These are phyloP conservation scores for Perdita meconis DNA, from an alignment of 2,888 invertebrate genomes.

Conservation along the genomic window DNA sequence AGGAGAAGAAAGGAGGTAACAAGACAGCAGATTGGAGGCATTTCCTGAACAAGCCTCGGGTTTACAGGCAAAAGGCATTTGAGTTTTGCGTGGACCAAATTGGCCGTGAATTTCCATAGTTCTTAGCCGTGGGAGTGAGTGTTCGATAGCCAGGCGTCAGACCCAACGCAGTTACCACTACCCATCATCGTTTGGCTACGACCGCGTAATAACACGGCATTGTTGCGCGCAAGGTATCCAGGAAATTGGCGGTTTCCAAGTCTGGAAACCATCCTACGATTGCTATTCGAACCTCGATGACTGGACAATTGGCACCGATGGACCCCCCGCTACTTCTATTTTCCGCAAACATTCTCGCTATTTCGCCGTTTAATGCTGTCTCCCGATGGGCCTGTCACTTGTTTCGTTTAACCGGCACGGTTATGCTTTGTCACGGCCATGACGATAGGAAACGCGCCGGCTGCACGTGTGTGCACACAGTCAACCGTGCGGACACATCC, in stretches of 20 bases:
- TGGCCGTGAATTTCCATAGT: slow-evolving; percentile 21
- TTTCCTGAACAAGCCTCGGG: neutral
- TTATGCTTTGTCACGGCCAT: slow-evolving; percentile 29
- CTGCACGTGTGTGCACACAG: slow-evolving; percentile 24
- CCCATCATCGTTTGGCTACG: slow-evolving; percentile 45
- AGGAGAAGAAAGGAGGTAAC: neutral
- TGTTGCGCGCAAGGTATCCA: slow-evolving; percentile 53
- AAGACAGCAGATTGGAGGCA: neutral
- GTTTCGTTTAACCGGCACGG: slow-evolving; percentile 28
- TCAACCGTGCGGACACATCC: slow-evolving; percentile 23
- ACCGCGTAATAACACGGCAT: slow-evolving; percentile 61
- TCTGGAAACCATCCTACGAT: slow-evolving; percentile 45
- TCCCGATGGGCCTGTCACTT: slow-evolving; percentile 19
- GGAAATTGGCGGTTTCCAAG: slow-evolving; percentile 56
- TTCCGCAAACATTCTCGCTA: slow-evolving; percentile 25
- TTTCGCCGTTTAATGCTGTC: slow-evolving; percentile 19
- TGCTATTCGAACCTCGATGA: slow-evolving; percentile 54
- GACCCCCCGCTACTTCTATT: slow-evolving; percentile 33
- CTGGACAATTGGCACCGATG: slow-evolving; percentile 51
- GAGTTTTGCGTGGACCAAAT: slow-evolving; percentile 11
- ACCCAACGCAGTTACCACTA: slow-evolving; percentile 36
- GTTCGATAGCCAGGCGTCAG: slow-evolving; percentile 15
- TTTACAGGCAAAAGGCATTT: neutral
- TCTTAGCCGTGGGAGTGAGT: slow-evolving; percentile 22
- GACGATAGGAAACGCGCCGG: slow-evolving; percentile 33